A percentile compares a stretch with the other conserved stretches of the same genome.
Conservation (phyloP, 2,888 invertebrate genomes). For the Cryptophagus acutangulus region DNA sequence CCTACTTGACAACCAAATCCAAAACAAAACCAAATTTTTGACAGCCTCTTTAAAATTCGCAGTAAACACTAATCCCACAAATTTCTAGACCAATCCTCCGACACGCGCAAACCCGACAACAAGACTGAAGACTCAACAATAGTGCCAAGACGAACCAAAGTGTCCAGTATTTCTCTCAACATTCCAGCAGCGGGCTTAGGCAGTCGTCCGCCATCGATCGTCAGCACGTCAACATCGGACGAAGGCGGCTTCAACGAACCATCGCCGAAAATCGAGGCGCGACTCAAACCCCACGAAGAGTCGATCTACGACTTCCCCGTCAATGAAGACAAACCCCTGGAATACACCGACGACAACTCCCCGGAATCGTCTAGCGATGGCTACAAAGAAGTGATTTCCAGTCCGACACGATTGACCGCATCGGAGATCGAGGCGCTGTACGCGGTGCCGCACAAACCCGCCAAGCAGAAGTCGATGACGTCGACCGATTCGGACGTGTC, state of each 20-base stretch:
- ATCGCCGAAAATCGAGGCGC: constrained; percentile 63
- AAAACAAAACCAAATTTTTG: no score
- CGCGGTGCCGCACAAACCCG: constrained; percentile 34
- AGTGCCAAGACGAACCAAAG: constrained; percentile 52
- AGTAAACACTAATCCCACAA: no score
- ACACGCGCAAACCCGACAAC: constrained; percentile 33
- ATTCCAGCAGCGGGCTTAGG: constrained; percentile 61
- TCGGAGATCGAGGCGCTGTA: constrained; percentile 43
- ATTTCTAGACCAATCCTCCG: no score
- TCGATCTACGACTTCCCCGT: constrained; percentile 35
- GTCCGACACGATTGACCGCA: constrained; percentile 29
- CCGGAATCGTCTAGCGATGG: constrained; percentile 29
- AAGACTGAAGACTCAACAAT: constrained; percentile 37
- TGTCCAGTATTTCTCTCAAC: constrained; percentile 58
- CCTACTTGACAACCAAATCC: no score
- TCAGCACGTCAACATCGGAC: constrained; percentile 56
- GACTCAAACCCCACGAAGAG: constrained; percentile 41
- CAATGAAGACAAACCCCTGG: constrained; percentile 35
- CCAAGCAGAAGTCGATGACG: constrained; percentile 42
- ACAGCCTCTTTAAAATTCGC: no score
- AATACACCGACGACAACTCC: constrained; percentile 27
- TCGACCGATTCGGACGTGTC: constrained; percentile 43
- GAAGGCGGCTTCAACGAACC: constrained; percentile 71
- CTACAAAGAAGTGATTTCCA: constrained; percentile 22
- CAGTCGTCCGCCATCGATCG: constrained; percentile 61